Evolutionary conservation across 2,888 invertebrate species (phyloP), one percentile per base, ranked within the genome.

Genomic region (Trichogramma dendrolimi): DNA sequence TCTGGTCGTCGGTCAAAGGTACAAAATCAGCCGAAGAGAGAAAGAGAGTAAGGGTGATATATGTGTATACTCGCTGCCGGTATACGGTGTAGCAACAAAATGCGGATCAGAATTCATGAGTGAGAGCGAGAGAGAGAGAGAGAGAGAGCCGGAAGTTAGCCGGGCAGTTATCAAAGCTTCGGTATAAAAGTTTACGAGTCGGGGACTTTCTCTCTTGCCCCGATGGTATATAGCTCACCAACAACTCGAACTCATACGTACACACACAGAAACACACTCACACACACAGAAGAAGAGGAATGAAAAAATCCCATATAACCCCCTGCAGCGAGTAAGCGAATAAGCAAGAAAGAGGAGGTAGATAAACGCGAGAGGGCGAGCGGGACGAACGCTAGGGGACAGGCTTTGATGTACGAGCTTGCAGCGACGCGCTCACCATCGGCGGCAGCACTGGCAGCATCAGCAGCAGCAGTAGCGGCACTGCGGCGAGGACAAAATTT

Each of bases 351-450:
- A 67, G 47, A 52, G 59, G 63, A 61, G 53, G 50, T 54, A 63
- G 62, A 58, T 49, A 67, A 66, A 70, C 67, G 66, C 67, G 65
- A 60, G 46, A 68, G 53, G n/a, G 40, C 49, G 55, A 49, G 55
- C 42, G 56, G 57, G 60, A 61, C 63, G 63, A 62, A 56, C 50
- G 55, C 8, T 11, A n/a, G 71, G 69, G 69, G 72, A 67, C 73
- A 73, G 73, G 76, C 76, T 76, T 77, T 78, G 77, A 76, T 77
- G 75, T 77, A 74, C 71, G 75, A 73, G 77, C 71, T 76, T 73
- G 72, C 70, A 72, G 67, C 65, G 70, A 27, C 27, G 27, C 27
- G 27, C 27, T 27, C 27, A 27, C 27, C 27, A 27, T 27, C 27
- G 27, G 27, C 27, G 27, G 27, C 27, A 27, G 27, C 27, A 27